A percentile compares a stretch with the other conserved stretches of the same genome.
These are phyloP conservation scores for Potamilus streckersoni DNA, from an alignment of 1,140 invertebrate species.

Conservation along the genomic window DNA sequence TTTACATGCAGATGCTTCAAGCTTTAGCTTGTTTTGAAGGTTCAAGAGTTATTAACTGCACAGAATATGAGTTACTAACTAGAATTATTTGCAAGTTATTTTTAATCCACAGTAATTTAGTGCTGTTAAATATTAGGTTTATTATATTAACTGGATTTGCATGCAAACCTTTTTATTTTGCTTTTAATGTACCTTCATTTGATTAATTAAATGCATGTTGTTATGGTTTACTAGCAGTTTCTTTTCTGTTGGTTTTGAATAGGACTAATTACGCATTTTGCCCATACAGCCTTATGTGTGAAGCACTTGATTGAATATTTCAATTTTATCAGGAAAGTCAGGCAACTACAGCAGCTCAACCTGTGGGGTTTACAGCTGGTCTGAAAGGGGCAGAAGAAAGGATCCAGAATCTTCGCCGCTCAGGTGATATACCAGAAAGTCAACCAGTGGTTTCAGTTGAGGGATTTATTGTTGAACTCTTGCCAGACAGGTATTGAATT, in stretches of 20 bases:
- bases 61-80: too few species aligned
- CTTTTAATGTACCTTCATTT: too few species aligned
- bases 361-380: conserved; percentile 82
- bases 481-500: conserved; percentile 75
- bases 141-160: not conserved
- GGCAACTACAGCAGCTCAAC: conserved; percentile 72
- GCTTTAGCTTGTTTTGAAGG: too few species aligned
- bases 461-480: conserved; percentile 82
- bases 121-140: not conserved
- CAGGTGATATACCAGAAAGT: conserved; percentile 69
- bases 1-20: too few species aligned
- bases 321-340: conserved; percentile 56
- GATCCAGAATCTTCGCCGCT: conserved; percentile 58
- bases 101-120: too few species aligned
- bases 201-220: not conserved
- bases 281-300: not conserved
- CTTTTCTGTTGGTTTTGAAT: not conserved
- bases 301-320: not conserved
- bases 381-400: conserved; percentile 72
- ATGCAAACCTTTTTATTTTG: not conserved
- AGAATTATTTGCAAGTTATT: too few species aligned
- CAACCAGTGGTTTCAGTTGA: conserved; percentile 81
- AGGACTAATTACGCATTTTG: too few species aligned
- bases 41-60: too few species aligned
- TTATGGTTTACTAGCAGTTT: not conserved